Conservation (phyloP, 2,888 invertebrate species). For the Theretra japonica region DNA sequence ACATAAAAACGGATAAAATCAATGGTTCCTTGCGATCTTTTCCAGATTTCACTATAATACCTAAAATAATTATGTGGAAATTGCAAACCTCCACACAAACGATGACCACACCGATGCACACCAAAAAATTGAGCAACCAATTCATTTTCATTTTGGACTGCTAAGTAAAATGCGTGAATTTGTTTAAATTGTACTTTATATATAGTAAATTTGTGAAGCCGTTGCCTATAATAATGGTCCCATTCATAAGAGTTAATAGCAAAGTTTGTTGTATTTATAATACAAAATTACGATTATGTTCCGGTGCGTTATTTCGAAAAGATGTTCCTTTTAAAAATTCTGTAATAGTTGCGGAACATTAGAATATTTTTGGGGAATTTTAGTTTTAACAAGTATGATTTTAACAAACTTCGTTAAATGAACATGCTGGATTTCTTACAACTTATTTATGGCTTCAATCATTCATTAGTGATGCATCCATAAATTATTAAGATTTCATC, state of each 20-base stretch:
- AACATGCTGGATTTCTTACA: too few species aligned
- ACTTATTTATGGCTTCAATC: too few species aligned
- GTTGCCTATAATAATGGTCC: neutral
- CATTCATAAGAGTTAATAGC: conserved; percentile 21
- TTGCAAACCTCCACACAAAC: neutral
- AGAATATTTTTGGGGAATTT: too few species aligned
- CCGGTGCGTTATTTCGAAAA: neutral
- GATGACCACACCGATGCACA: conserved; percentile 1
- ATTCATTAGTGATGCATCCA: too few species aligned
- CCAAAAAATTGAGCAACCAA: neutral
- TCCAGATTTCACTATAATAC: neutral
- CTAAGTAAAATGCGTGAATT: conserved; percentile 61
- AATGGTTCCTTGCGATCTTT: too few species aligned
- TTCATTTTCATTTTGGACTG: conserved; percentile 41
- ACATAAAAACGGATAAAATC: too few species aligned
- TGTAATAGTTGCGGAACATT: neutral
- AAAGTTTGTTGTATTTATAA: neutral
- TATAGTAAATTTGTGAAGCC: conserved; percentile 40
- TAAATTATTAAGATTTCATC: too few species aligned
- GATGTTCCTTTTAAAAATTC: neutral
- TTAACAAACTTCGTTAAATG: too few species aligned
- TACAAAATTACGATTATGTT: neutral
- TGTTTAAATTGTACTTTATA: conserved; percentile 50
- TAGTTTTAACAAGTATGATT: too few species aligned
- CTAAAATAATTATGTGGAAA: neutral